Percentiles rank a stretch among this genome's conserved stretches.
Conservation (phyloP, 2,797 vertebrate species). For the Myoxocephalus aenaeus region DNA sequence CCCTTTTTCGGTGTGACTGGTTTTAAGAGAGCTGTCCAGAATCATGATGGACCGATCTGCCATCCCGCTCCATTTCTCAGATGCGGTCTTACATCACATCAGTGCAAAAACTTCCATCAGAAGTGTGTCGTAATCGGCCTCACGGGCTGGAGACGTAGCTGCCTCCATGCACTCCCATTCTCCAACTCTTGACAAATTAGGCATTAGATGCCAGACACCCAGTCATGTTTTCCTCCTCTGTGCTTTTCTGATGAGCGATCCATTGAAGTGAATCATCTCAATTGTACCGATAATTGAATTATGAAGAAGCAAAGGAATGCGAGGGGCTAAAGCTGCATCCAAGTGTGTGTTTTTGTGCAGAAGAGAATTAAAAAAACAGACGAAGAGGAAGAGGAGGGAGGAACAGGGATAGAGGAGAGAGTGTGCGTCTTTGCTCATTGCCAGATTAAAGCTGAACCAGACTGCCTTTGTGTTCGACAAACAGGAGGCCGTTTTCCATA, state of each 20-base stretch:
- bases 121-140: conserved; percentile 39
- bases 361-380: not conserved
- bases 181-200: conserved; percentile 23
- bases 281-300: conserved; percentile 63
- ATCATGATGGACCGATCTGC: conserved; percentile 22
- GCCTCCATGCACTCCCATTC: conserved; percentile 18
- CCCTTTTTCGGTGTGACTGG: conserved; percentile 30
- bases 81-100: conserved; percentile 36
- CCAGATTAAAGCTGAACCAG: conserved; percentile 29
- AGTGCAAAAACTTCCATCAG: conserved; percentile 28
- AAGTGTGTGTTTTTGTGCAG: conserved; percentile 24
- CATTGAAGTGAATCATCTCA: conserved; percentile 53
- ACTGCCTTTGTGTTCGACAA: conserved; percentile 35
- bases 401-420: not conserved
- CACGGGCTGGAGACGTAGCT: conserved; percentile 12
- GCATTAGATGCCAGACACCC: conserved; percentile 2
- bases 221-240: not conserved
- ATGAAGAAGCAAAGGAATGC: conserved; percentile 28
- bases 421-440: conserved; percentile 20
- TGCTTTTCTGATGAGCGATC: conserved; percentile 32
- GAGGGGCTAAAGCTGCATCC: not conserved
- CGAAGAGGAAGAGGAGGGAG: conserved; percentile 5
- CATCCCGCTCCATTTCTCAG: conserved; percentile 17
- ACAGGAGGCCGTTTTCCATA: conserved; percentile 34
- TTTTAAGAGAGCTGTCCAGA: conserved; percentile 52